Evolutionary conservation across 2,888 invertebrate genomes (phyloP).

Genomic region (Agapostemon virescens): DNA sequence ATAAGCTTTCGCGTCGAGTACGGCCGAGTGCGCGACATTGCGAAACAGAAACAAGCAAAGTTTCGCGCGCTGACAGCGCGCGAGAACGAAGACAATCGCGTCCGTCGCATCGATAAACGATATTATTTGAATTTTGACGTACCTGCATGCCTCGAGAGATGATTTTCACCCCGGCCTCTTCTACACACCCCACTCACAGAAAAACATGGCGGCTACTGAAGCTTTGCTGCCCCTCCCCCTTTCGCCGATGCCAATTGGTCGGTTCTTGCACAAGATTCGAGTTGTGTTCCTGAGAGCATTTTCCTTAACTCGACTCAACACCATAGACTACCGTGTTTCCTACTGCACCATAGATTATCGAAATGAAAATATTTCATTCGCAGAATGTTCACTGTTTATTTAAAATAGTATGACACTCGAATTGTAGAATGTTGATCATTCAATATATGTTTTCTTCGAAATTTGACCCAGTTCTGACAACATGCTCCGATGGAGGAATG

Average conservation of each 20-base stretch:
- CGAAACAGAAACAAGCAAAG: slow-evolving; percentile 63
- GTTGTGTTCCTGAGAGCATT: slow-evolving; percentile 31
- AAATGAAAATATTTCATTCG: no score
- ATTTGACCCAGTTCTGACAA: no score
- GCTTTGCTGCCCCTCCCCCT: slow-evolving; percentile 63
- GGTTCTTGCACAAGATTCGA: slow-evolving; percentile 44
- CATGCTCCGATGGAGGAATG: no score
- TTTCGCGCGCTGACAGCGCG: slow-evolving; percentile 9
- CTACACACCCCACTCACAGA: slow-evolving; percentile 86
- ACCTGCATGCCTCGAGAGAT: slow-evolving; percentile 81
- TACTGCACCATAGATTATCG: no score
- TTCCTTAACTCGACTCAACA: not conserved
- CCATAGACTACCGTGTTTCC: no score
- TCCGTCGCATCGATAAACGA: slow-evolving; percentile 13
- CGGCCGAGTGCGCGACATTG: slow-evolving; percentile 71
- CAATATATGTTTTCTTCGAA: no score
- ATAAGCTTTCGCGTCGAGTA: slow-evolving; percentile 64
- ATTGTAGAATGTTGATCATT: no score
- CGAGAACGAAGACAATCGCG: not conserved
- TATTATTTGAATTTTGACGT: slow-evolving; percentile 61
- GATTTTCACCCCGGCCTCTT: slow-evolving; percentile 81
- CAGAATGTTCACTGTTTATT: no score
- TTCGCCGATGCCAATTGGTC: slow-evolving; percentile 8
- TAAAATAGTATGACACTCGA: no score
- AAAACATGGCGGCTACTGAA: slow-evolving; percentile 87